Evolutionary conservation across 2,888 invertebrate genomes (phyloP).

Genomic region (Melikaiella ostensackeni): DNA sequence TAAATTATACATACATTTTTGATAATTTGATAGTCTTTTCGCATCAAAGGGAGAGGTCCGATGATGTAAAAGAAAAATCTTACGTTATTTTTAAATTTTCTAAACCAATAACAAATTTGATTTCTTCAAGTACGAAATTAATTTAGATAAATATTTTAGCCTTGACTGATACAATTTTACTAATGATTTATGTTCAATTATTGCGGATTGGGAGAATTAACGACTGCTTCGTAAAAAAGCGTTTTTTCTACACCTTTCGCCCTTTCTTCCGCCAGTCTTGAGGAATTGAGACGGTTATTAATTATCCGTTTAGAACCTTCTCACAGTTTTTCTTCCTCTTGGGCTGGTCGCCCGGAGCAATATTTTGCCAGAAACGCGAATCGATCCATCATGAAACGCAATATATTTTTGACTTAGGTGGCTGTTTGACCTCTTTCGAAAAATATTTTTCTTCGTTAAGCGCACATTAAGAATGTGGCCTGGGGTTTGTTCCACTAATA

Average conservation of each 20-base stretch:
- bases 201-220: not conserved
- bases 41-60: no score
- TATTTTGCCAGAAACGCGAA: conserved; percentile 19
- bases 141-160: not conserved
- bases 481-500: not conserved
- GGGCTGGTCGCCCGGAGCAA: not conserved
- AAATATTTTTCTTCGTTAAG: conserved; percentile 56
- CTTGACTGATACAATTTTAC: not conserved
- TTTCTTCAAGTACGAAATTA: no score
- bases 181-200: conserved; percentile 11
- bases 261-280: conserved; percentile 5
- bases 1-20: not conserved
- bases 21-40: not conserved
- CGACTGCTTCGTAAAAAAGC: not conserved
- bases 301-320: conserved; percentile 41
- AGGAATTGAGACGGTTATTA: conserved; percentile 47
- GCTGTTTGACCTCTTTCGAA: conserved; percentile 33
- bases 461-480: not conserved
- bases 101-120: no score
- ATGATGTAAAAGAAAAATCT: no score
- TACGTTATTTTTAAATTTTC: no score
- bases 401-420: conserved; percentile 6
- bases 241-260: conserved; percentile 10
- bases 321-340: conserved; percentile 17
- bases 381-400: conserved; percentile 7